Evolutionary conservation across 2,113 vertebrate species (phyloP), one percentile per base, ranked within the genome.

Genomic region (Seriola aureovittata): DNA sequence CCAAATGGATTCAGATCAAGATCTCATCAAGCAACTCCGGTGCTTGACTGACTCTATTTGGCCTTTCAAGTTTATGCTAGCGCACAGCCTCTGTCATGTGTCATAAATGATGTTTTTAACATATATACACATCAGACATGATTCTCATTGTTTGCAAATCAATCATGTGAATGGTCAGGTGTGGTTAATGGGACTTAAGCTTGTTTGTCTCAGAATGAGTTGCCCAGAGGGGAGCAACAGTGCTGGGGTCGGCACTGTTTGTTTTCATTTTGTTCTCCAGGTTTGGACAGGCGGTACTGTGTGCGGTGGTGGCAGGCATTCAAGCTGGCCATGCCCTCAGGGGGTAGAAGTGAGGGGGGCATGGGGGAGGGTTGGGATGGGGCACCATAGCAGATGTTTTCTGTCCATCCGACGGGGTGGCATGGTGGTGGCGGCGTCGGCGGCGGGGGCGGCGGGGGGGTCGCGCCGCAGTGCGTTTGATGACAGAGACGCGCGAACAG

Each of bases 361-460:
- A 40, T 6, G 2, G n/a, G 13, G 3, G 10, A 4, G 13, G 82
- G 83, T 69, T 75, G 68, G 76, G 34, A 71, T 42, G 59, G 80
- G 66, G 67, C 78, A 80, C 44, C 32, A 68, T 29, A 84, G 76
- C 91, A 94, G 93, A 88, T 93, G 92, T 92, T 89, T 85, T 54
- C 81, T 38, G 57, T 90, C 86, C 5, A 1, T 72, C 55, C 5
- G 65, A 67, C 5, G 23, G 54, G 38, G 55, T 32, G 16, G 54
- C 36, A 72, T 29, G 62, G 32, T 10, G 10, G 40, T 9, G 38
- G 38, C 1, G 5, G 38, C 8, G 38, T 5, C 5, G 8, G 44
- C 10, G 44, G 44, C 19, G 38, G 63, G 10, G 34, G 4, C 9
- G 54, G 50, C 1, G 12, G 60, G 17, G 57, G 48, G 59, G 12